phyloP scores from a whole-genome alignment of 1,140 invertebrate genomes.

The Penaeus japonicus region DNA sequence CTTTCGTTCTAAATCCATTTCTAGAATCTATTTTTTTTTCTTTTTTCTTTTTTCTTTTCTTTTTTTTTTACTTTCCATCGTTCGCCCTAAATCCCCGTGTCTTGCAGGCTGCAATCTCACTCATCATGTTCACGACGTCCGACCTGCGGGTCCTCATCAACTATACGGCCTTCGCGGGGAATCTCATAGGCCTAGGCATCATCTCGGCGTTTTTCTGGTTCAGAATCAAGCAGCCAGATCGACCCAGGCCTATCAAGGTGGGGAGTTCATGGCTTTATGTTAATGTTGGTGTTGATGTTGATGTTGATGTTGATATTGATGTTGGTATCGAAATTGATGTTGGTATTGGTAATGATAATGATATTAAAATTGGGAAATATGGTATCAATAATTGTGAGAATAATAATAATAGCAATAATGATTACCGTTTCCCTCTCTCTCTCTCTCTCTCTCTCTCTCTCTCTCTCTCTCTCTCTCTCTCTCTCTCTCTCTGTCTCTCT shows the following conservation, averaged over 20 bases:
- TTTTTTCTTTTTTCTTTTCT: background rate
- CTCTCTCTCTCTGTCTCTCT: no score
- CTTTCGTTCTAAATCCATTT: no score
- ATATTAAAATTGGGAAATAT: no score
- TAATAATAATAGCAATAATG: no score
- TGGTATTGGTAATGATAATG: no score
- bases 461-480: no score
- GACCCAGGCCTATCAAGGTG: slow-evolving; percentile 17
- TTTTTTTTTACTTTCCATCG: background rate
- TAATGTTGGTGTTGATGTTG: no score
- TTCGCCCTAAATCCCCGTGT: background rate
- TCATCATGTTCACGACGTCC: slow-evolving; percentile 4
- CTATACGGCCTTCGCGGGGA: background rate
- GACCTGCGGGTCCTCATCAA: background rate
- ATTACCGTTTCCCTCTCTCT: no score
- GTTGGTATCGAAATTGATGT: no score
- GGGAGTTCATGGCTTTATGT: background rate
- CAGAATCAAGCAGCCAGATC: slow-evolving; percentile 14
- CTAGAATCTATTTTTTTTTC: slow-evolving; percentile 15
- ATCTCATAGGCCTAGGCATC: background rate
- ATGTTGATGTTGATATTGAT: no score
- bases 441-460: no score
- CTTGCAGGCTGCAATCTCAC: background rate
- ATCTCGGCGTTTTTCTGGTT: slow-evolving; percentile 25
- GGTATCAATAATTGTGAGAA: no score